These are phyloP conservation scores for Hemibagrus wyckioides DNA, from an alignment of 2,113 vertebrate species.

Conservation along the genomic window DNA sequence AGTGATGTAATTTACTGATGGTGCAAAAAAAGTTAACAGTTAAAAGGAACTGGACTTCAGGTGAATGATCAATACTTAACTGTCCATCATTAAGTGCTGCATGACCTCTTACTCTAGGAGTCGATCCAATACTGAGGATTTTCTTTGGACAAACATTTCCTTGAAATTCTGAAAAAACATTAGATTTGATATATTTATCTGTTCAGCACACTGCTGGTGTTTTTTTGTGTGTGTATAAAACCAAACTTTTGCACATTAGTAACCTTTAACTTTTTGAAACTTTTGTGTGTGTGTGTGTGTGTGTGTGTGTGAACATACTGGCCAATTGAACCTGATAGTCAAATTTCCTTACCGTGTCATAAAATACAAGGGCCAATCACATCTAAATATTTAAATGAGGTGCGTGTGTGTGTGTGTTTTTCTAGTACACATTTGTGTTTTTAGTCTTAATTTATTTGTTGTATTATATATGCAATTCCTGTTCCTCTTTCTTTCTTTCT, in stretches of 20 bases:
- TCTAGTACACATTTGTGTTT: too few relatives aligned
- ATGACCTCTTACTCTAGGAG: background rate
- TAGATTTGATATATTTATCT: background rate
- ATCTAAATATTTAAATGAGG: background rate
- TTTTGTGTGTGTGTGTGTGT: background rate
- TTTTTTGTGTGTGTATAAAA: too few relatives aligned
- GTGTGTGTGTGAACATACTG: background rate
- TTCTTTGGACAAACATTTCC: background rate
- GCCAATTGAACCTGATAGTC: too few relatives aligned
- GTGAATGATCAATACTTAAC: background rate
- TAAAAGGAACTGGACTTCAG: background rate
- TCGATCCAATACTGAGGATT: background rate
- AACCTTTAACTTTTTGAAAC: background rate
- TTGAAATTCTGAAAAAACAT: background rate
- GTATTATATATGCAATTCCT: background rate
- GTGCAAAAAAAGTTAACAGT: background rate
- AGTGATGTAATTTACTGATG: conserved; percentile 8
- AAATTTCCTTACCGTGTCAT: too few relatives aligned
- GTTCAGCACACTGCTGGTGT: too few relatives aligned
- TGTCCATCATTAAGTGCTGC: conserved; percentile 3
- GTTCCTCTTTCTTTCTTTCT: background rate
- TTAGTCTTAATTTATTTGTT: too few relatives aligned
- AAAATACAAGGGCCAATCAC: background rate
- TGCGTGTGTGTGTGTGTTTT: background rate
- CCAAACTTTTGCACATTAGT: background rate